Base-by-base conservation (phyloP, 2,888 invertebrate genomes). In the Norana najaformis region DNA sequence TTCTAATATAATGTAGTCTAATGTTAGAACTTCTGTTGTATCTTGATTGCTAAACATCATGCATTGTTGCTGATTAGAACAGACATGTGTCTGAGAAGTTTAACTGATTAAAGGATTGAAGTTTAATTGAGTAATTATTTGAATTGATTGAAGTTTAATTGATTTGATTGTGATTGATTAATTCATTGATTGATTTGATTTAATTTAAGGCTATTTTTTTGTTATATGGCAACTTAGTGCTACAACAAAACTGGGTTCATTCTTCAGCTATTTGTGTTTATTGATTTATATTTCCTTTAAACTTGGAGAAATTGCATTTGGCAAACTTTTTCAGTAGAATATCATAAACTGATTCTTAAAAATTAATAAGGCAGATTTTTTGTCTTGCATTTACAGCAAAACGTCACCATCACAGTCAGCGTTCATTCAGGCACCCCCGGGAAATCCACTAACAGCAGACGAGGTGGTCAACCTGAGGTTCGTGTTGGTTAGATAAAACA, bases 381-480 rank as follows among this genome's bases (percentile, higher is more conserved):
- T 69, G 69, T 69, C 69, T 4, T 69, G n/a, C 69, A n/a, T 69
- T 69, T 69, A n/a, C 69, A 38, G 88, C 41, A 88, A 39, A 39
- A 39, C 88, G 41, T 37, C 34, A 34, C 47, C 18, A n/a, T 35
- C 47, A 11, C 37, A 34, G 88, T 88, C 47, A 4, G 23, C 38
- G n/a, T 88, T 88, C 37, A 88, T 88, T 41, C 88, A 88, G 39
- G 94, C 94, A 20, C 94, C 95, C 36, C 95, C 95, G 18, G 94
- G 94, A n/a, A 95, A 94, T 91, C 95, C 95, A 0, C 93, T 95
- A 92, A 93, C 93, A 91, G 92, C 93, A 38, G 89, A 92, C 69
- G 95, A 95, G 92, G 93, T 95, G 1, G 92, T 93, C 35, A 94
- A 94, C 92, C 93, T 95, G 8, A 93, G 94, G 95, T 94, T 91